Base-by-base conservation (phyloP, 2,888 invertebrate species). In the Lamproptera curius region DNA sequence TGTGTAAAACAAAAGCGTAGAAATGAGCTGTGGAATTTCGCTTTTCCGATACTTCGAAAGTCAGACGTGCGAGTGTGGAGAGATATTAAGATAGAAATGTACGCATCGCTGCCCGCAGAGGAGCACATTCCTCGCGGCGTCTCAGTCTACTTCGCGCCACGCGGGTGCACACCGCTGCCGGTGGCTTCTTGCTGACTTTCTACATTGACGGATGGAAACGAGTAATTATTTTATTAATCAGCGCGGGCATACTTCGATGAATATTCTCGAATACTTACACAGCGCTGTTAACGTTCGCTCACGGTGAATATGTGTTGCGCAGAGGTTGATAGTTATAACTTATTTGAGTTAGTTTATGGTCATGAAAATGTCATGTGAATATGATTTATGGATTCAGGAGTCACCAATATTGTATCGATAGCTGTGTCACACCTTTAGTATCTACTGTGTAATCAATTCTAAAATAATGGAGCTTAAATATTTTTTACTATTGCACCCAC, bases 151-250 rank as follows among this genome's bases (percentile, higher is more conserved):
- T 76, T 71, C 68, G 61, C 71, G 74, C 73, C 74, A 71, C 72
- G 70, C 70, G 70, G 70, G 31, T 13, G 31, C 62, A 54, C 53
- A 57, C 63, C 55, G 55, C 51, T 67, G 55, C 59, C 60, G 64
- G 67, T 62, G 58, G 70, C 72, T 76, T 81, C 83, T 82, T 84
- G 72, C 81, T 78, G 71, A 87, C 87, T 87, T 87, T 87, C 87
- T 87, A 87, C 78, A 71, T 76, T 79, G 82, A 84, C 76, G 77
- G 78, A 84, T 84, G 76, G 76, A 73, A 81, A 80, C 76, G 70
- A 75, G 69, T 81, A 84, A 86, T 86, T 87, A 86, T 78, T 84
- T 83, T 87, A 85, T 87, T 85, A 87, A 85, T 84, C 81, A 84
- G 83, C 75, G 76, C 80, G 81, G 79, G 78, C 82, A 73, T 75